Evolutionary conservation across 2,113 vertebrate species (phyloP).

Genomic region (Junco hyemalis): DNA sequence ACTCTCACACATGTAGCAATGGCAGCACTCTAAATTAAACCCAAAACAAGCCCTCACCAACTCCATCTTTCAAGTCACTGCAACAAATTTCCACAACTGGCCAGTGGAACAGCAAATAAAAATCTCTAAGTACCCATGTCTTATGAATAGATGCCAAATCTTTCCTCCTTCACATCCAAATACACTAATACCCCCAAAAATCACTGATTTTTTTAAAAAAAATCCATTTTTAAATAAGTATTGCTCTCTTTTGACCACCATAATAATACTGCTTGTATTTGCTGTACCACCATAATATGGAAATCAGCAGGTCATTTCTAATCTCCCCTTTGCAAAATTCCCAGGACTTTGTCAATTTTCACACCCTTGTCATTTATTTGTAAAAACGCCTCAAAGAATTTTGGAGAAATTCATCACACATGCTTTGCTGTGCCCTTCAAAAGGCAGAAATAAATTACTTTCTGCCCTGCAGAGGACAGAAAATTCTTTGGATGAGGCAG

Average conservation of each 20-base stretch:
- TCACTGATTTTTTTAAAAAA: background rate
- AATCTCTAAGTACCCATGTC: background rate
- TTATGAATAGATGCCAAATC: background rate
- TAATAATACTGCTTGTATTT: background rate
- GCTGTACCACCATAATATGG: background rate
- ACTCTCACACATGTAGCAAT: rapidly evolving
- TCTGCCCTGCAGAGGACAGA: background rate
- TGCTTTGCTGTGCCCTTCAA: background rate
- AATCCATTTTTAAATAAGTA: background rate
- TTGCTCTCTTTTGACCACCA: background rate
- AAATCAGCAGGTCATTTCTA: background rate
- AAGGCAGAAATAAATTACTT: background rate
- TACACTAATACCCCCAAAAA: background rate
- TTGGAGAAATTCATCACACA: background rate
- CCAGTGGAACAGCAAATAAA: background rate
- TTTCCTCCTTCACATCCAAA: background rate
- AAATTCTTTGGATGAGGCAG: background rate
- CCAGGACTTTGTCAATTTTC: background rate
- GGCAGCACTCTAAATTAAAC: background rate
- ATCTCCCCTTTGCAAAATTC: background rate
- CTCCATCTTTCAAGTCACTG: background rate
- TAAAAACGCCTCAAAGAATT: background rate
- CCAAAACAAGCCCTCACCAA: background rate
- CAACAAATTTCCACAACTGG: background rate
- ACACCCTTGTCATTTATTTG: background rate